Evolutionary conservation across 1,140 invertebrate genomes (phyloP).

Genomic region (Schlechtendalia chinensis): DNA sequence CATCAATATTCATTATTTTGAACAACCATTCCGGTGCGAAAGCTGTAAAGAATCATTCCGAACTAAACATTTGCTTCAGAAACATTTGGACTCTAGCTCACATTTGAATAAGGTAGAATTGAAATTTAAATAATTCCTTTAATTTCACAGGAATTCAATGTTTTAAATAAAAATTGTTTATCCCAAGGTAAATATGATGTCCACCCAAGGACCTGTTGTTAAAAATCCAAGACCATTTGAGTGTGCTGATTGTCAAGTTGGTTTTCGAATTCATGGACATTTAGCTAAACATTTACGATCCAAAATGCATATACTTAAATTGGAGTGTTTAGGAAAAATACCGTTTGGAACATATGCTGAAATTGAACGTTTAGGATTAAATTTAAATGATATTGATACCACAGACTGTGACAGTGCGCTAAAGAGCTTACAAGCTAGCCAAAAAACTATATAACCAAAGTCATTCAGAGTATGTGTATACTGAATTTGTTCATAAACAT

Average conservation of each 20-base stretch:
- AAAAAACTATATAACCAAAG: conserved; percentile 22
- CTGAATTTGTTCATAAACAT: not conserved
- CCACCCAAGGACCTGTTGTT: conserved; percentile 78
- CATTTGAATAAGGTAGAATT: conserved; percentile 82
- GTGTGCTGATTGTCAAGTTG: conserved; percentile 92
- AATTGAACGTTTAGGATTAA: conserved; percentile 84
- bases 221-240: conserved; percentile 88
- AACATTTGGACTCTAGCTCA: conserved; percentile 84
- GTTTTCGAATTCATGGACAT: conserved; percentile 94
- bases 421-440: conserved; percentile 69
- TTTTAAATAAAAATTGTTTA: conserved; percentile 2
- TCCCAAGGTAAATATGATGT: conserved; percentile 71
- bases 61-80: conserved; percentile 87
- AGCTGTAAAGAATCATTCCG: conserved; percentile 87
- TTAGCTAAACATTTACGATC: conserved; percentile 93
- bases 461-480: not conserved
- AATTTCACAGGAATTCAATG: not conserved
- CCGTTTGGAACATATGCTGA: conserved; percentile 95
- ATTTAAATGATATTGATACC: conserved; percentile 89
- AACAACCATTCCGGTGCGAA: conserved; percentile 86
- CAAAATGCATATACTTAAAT: conserved; percentile 94
- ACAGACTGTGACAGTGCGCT: conserved; percentile 91
- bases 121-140: not conserved
- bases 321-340: conserved; percentile 88
- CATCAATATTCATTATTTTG: conserved; percentile 94